A percentile compares a stretch with the other conserved stretches of the same genome.
phyloP scores from a whole-genome alignment of 2,888 invertebrate species.

The Nomada flava region DNA sequence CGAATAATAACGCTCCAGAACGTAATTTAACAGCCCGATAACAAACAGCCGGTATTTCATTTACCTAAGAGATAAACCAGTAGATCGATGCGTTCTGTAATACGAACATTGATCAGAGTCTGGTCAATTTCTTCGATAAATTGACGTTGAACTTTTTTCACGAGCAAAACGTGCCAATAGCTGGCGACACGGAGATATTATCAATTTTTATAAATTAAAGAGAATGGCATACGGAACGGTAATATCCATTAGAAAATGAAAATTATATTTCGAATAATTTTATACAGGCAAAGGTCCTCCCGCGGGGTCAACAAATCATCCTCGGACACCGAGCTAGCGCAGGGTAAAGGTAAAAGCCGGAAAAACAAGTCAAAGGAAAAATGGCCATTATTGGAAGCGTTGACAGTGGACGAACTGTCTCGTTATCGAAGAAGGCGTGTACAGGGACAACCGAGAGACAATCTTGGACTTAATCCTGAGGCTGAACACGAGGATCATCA shows the following conservation, averaged over 20 bases:
- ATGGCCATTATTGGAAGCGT: constrained; percentile 84
- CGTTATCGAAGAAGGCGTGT: constrained; percentile 85
- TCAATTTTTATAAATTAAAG: not conserved
- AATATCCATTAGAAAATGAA: not conserved
- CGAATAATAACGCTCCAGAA: constrained; percentile 15
- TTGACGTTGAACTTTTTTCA: too few relatives aligned
- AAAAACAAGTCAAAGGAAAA: constrained; percentile 68
- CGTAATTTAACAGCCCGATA: constrained; percentile 31
- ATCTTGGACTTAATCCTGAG: constrained; percentile 68
- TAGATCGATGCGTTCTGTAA: constrained; percentile 7
- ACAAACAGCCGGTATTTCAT: constrained; percentile 21
- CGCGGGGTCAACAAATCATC: constrained; percentile 78
- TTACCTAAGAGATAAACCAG: constrained; percentile 28
- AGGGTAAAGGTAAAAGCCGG: constrained; percentile 59
- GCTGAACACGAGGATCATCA: constrained; percentile 55
- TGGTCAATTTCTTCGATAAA: too few relatives aligned
- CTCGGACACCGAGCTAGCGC: constrained; percentile 82
- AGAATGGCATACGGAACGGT: not conserved
- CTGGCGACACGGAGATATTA: too few relatives aligned
- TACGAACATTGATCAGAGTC: not conserved
- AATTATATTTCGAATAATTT: not conserved
- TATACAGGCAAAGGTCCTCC: constrained; percentile 72
- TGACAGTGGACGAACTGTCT: constrained; percentile 86
- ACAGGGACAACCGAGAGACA: constrained; percentile 81
- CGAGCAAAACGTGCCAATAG: too few relatives aligned